phyloP scores from a whole-genome alignment of 2,888 invertebrate genomes.

The Drosophila conformis region DNA sequence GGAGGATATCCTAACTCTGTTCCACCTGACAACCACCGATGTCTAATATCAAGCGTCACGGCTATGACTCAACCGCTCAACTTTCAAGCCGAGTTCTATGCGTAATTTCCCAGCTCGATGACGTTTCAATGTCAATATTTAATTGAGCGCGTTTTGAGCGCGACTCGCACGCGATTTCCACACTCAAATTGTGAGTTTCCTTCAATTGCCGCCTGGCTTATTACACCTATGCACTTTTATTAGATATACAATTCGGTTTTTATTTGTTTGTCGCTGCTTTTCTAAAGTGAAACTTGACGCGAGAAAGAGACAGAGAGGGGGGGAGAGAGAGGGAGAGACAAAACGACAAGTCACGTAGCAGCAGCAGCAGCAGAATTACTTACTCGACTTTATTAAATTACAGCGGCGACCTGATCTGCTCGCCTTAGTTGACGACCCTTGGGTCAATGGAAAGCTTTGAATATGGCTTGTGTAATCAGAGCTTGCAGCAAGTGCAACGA shows the following conservation, averaged over 20 bases:
- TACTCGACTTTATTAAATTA: constrained; percentile 43
- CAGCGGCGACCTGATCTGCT: constrained; percentile 20
- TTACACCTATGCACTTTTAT: constrained; percentile 12
- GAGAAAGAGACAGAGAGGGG: neutral
- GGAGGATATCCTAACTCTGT: constrained; percentile 17
- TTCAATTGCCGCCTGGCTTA: neutral
- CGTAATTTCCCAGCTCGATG: constrained; percentile 43
- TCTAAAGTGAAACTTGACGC: constrained; percentile 27
- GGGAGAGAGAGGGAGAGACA: neutral
- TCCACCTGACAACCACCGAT: constrained; percentile 20
- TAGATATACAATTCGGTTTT: neutral
- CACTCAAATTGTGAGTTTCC: constrained; percentile 13
- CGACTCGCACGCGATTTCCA: constrained; percentile 23
- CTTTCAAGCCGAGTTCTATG: constrained; percentile 47
- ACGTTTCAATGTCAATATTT: constrained; percentile 55
- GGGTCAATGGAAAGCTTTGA: constrained; percentile 22
- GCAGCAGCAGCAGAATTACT: constrained; percentile 8
- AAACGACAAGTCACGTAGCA: constrained; percentile 33
- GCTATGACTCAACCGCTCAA: constrained; percentile 53
- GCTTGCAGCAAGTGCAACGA: constrained; percentile 6
- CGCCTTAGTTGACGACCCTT: constrained; percentile 28
- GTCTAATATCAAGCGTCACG: neutral
- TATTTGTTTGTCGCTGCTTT: constrained; percentile 17
- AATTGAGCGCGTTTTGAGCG: constrained; percentile 1
- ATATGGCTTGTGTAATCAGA: constrained; percentile 28